A percentile compares a stretch with the other conserved stretches of the same genome.
Conservation (phyloP, 2,113 vertebrate species). For the Calidris pygmaea region DNA sequence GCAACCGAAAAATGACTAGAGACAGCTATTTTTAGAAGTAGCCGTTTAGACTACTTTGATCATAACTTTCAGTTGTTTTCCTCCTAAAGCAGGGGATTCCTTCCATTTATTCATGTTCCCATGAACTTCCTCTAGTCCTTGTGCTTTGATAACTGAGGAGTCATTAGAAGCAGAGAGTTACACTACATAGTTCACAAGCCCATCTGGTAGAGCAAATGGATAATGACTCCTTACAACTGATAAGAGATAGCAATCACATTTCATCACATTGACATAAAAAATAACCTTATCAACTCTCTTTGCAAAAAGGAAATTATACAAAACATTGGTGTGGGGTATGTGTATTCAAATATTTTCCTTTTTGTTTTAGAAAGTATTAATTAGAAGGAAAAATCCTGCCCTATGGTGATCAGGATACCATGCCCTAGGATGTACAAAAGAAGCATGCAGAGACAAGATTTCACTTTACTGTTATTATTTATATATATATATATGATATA, state of each 20-base stretch:
- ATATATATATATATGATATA: neutral
- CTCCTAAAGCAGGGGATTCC: neutral
- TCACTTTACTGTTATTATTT: neutral
- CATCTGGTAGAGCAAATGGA: neutral
- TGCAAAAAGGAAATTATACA: neutral
- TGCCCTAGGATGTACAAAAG: neutral
- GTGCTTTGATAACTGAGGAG: neutral
- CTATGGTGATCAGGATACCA: neutral
- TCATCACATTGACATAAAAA: neutral
- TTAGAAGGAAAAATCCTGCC: neutral
- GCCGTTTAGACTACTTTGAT: neutral
- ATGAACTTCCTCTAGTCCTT: neutral
- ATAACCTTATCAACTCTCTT: neutral
- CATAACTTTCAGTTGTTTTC: neutral
- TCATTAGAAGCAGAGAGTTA: neutral
- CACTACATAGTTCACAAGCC: neutral
- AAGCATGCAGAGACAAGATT: neutral
- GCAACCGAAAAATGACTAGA: neutral
- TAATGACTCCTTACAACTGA: neutral
- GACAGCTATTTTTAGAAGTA: neutral
- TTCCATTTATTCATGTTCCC: neutral
- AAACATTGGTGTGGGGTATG: fast-evolving
- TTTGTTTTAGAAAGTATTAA: neutral
- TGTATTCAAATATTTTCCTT: neutral
- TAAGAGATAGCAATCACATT: neutral